Conservation (phyloP, 2,113 vertebrate species). For the Motacilla alba region DNA sequence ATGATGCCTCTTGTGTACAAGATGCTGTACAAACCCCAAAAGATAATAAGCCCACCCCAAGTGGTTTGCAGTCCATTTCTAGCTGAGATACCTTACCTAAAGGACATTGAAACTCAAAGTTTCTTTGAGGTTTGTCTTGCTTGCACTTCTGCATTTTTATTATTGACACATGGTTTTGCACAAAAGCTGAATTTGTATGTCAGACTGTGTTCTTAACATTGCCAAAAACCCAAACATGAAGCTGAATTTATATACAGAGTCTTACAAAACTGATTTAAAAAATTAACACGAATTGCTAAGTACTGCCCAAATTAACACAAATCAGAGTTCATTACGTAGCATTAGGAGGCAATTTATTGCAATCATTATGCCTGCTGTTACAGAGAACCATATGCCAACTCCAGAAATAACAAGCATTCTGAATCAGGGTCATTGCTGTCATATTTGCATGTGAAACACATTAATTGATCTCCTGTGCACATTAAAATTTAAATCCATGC, state of each 20-base stretch:
- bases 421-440: slow-evolving; percentile 62
- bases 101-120: not conserved
- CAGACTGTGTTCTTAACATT: not conserved
- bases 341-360: slow-evolving; percentile 68
- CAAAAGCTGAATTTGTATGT: not conserved
- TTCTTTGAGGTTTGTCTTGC: not conserved
- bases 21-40: not conserved
- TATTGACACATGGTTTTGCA: not conserved
- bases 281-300: slow-evolving; percentile 61
- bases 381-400: slow-evolving; percentile 62
- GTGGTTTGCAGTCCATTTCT: not conserved
- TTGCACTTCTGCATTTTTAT: not conserved
- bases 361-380: slow-evolving; percentile 66
- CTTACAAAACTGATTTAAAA: slow-evolving; percentile 50
- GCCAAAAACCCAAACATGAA: slow-evolving; percentile 9
- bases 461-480: slow-evolving; percentile 61
- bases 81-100: not conserved
- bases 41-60: not conserved
- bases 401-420: slow-evolving; percentile 66
- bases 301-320: slow-evolving; percentile 68
- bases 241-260: not conserved
- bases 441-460: slow-evolving; percentile 60
- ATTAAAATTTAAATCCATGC: slow-evolving; percentile 57
- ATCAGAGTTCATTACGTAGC: slow-evolving; percentile 65
- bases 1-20: not conserved